Conservation (phyloP, 2,888 invertebrate species). For the Horisme vitalbata region DNA sequence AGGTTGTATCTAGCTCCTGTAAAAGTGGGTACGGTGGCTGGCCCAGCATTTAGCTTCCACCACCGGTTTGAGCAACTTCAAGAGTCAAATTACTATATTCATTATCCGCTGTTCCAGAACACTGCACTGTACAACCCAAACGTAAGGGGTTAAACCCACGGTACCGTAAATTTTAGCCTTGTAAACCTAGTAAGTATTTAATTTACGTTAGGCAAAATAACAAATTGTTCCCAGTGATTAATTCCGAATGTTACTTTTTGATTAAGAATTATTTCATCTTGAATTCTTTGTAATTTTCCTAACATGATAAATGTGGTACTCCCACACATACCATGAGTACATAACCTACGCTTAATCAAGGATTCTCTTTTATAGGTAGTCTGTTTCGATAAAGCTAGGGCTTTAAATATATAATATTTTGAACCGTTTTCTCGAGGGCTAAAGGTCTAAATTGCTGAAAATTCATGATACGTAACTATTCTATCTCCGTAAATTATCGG, state of each 20-base stretch:
- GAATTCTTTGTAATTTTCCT: not conserved
- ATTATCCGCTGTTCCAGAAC: too few species aligned
- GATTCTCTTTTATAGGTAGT: slow-evolving; percentile 2
- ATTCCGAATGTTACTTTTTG: not conserved
- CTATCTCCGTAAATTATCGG: slow-evolving; percentile 1
- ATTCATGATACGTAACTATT: not conserved
- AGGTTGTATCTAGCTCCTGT: too few species aligned
- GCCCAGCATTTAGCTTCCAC: too few species aligned
- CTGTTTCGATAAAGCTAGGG: not conserved
- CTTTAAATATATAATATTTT: slow-evolving; percentile 2
- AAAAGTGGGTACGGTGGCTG: too few species aligned
- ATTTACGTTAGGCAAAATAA: too few species aligned
- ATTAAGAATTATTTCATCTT: not conserved
- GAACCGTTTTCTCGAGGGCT: not conserved
- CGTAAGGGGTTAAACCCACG: too few species aligned
- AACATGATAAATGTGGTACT: slow-evolving; percentile 4
- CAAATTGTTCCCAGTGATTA: too few species aligned
- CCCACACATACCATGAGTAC: not conserved
- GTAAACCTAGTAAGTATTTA: too few species aligned
- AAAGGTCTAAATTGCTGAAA: not conserved
- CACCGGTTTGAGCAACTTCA: too few species aligned
- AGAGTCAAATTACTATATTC: too few species aligned
- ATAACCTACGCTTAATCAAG: slow-evolving; percentile 2
- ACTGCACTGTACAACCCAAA: too few species aligned
- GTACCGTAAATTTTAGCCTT: too few species aligned